Evolutionary conservation across 2,113 vertebrate genomes (phyloP), one percentile per base, ranked within the genome.

Genomic region (Larimichthys polyactis): DNA sequence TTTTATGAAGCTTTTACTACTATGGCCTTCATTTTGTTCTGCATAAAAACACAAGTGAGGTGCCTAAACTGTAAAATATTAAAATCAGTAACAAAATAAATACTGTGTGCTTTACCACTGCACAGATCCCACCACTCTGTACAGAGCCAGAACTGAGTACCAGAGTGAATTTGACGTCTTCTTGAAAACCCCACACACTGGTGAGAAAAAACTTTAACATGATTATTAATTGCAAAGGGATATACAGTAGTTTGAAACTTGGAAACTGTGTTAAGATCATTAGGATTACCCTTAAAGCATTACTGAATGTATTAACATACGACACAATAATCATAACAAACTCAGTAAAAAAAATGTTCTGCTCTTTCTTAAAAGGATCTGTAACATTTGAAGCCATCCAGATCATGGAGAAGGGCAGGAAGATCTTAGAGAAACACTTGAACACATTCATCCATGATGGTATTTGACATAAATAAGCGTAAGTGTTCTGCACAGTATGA

Each of bases 111-210:
- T 67, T 65, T 78, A 48, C 44, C 62, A 8, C 36, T 71, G 6
- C 24, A 64, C 71, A 95, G 95, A 94, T 86, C 78, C 83, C 20
- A 95, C 92, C 43, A 94, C 91, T 15, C 69, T 95, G 46, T 95
- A 95, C 79, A 90, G 90, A 86, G 93, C 71, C 59, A 87, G 81
- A 64, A 94, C 94, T 5, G 94, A 94, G 85, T 96, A 95, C 84
- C 83, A 93, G 75, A 95, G 75, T 84, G 94, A 95, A 87, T 94
- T 94, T 65, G 20, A 89, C 4, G 65, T 43, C 32, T 88, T 87
- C 68, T 48, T 87, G 62, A 69, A 86, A 63, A 44, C 5, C 3
- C 0, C 15, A 1, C 22, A 19, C 22, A 77, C 44, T 44, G 90
- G 92, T 93, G 51, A 89, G 89, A 67, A 72, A 29, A 44, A 46